A percentile compares a stretch with the other conserved stretches of the same genome.
phyloP scores from a whole-genome alignment of 2,113 vertebrate genomes.

The Cryptomyrus ogoouensis region DNA sequence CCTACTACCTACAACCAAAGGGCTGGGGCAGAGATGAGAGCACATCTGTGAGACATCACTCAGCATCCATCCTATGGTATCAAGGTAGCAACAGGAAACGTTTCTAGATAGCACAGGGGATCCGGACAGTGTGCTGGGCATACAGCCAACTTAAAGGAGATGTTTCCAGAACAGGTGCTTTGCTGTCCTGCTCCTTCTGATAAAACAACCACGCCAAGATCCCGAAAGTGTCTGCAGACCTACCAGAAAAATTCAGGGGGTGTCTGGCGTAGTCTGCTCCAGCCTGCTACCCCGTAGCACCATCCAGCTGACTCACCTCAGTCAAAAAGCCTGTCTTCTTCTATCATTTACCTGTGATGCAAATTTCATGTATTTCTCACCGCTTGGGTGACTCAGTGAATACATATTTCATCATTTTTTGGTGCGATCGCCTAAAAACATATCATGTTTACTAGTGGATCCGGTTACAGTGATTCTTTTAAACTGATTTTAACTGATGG shows the following conservation, averaged over 20 bases:
- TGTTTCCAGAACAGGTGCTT: not conserved
- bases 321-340: not conserved
- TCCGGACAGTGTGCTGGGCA: not conserved
- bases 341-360: not conserved
- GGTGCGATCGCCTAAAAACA: not conserved
- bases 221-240: not conserved
- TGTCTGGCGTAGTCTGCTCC: not conserved
- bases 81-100: not conserved
- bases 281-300: not conserved
- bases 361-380: not conserved
- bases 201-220: not conserved
- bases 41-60: not conserved
- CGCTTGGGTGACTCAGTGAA: not conserved
- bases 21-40: not conserved
- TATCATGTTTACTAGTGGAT: not conserved
- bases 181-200: not conserved
- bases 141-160: not conserved
- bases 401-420: not conserved
- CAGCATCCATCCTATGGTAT: not conserved
- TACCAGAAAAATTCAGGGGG: not conserved
- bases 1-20: not conserved
- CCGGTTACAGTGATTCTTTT: not conserved
- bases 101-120: not conserved
- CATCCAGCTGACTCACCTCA: conserved; percentile 16
- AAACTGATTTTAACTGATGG: conserved; percentile 3